phyloP scores from a whole-genome alignment of 2,888 invertebrate genomes.

The Heteromurus nitidus region DNA sequence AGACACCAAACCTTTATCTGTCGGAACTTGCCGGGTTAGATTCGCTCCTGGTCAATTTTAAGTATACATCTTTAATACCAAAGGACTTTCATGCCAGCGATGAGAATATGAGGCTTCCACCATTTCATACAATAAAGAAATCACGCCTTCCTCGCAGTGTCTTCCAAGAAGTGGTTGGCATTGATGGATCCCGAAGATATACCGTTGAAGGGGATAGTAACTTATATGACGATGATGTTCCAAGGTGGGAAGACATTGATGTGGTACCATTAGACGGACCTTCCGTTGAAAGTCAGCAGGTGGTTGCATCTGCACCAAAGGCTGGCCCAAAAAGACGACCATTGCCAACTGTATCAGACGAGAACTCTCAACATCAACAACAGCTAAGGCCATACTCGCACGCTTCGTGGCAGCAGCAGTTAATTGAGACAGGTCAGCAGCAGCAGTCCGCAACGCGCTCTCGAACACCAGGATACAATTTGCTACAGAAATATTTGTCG shows the following conservation, averaged over 20 bases:
- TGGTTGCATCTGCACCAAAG: neutral
- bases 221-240: neutral
- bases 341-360: neutral
- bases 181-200: constrained; percentile 31
- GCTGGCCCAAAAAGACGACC: neutral
- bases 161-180: constrained; percentile 15
- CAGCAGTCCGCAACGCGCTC: too few species aligned
- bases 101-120: constrained; percentile 15
- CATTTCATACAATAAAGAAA: constrained; percentile 24
- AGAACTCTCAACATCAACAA: neutral
- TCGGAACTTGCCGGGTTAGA: neutral
- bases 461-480: too few species aligned
- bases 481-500: too few species aligned
- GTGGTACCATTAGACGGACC: neutral
- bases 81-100: neutral
- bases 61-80: too few species aligned
- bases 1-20: neutral
- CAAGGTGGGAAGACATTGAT: neutral
- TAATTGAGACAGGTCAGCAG: too few species aligned
- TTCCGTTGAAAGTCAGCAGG: neutral
- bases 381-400: neutral
- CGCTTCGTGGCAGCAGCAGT: neutral
- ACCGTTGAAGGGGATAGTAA: constrained; percentile 23
- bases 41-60: too few species aligned
- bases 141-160: constrained; percentile 29